phyloP scores from a whole-genome alignment of 2,113 vertebrate species.

The Tachuris rubrigastra region DNA sequence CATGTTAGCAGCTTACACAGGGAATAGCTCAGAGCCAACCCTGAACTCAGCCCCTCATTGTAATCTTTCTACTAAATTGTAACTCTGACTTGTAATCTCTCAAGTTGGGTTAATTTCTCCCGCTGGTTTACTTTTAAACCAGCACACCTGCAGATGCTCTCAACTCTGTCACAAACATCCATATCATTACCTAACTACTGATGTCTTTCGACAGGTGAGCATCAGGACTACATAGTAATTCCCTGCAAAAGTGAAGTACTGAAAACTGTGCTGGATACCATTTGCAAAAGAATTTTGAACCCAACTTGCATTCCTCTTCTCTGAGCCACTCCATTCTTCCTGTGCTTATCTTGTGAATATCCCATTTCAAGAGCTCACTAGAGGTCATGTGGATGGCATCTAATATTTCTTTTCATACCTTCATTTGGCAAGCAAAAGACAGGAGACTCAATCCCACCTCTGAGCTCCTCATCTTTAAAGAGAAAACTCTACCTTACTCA shows the following conservation, averaged over 20 bases:
- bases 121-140: too few species aligned
- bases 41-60: neutral
- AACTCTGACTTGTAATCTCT: too few species aligned
- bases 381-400: neutral
- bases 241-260: neutral
- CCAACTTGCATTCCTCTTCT: neutral
- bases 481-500: neutral
- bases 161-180: neutral
- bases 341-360: neutral
- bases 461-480: neutral
- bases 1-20: neutral
- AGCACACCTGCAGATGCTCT: neutral
- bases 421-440: neutral
- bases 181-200: neutral
- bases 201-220: neutral
- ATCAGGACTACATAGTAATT: neutral
- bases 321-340: neutral
- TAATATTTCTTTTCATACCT: neutral
- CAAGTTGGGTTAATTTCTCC: too few species aligned
- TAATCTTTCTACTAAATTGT: too few species aligned
- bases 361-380: neutral
- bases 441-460: neutral
- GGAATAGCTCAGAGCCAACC: neutral
- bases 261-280: neutral
- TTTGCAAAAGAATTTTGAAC: neutral